phyloP scores from a whole-genome alignment of 2,888 invertebrate genomes.

The Chrysopilus asiliformis region DNA sequence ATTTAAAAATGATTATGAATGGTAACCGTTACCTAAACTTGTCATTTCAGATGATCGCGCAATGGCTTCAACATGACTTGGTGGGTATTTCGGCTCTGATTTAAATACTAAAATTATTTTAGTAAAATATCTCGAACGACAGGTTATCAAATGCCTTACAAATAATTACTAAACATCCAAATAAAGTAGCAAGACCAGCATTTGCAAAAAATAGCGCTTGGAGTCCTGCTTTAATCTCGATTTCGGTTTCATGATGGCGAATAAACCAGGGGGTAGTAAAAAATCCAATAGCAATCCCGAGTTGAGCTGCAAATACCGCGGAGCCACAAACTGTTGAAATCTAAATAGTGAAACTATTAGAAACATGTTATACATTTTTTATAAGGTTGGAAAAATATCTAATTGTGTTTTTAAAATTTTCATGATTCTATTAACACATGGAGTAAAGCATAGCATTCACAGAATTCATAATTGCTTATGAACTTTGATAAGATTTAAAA shows the following conservation, averaged over 20 bases:
- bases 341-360: slow-evolving; percentile 10
- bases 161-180: slow-evolving; percentile 43
- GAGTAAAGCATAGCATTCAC: too few species aligned
- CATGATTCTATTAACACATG: too few species aligned
- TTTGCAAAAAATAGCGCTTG: slow-evolving; percentile 23
- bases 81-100: slow-evolving; percentile 40
- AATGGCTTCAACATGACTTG: slow-evolving; percentile 41
- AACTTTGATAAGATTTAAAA: too few species aligned
- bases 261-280: slow-evolving; percentile 48
- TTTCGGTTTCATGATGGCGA: slow-evolving; percentile 34
- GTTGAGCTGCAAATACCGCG: slow-evolving; percentile 59
- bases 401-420: too few species aligned
- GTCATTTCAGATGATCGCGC: slow-evolving; percentile 15
- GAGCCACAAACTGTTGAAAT: slow-evolving; percentile 53
- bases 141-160: too few species aligned
- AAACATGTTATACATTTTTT: too few species aligned
- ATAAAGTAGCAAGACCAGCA: slow-evolving; percentile 38
- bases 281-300: slow-evolving; percentile 59
- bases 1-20: slow-evolving; percentile 39
- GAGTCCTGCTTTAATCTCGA: slow-evolving; percentile 36
- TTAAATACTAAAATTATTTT: slow-evolving; percentile 34
- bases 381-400: too few species aligned
- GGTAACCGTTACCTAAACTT: slow-evolving; percentile 21
- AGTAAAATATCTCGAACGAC: slow-evolving; percentile 6
- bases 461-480: too few species aligned